Evolutionary conservation across 1,140 invertebrate species (phyloP), one percentile per base, ranked within the genome.

Genomic region (Achatina immaculata): DNA sequence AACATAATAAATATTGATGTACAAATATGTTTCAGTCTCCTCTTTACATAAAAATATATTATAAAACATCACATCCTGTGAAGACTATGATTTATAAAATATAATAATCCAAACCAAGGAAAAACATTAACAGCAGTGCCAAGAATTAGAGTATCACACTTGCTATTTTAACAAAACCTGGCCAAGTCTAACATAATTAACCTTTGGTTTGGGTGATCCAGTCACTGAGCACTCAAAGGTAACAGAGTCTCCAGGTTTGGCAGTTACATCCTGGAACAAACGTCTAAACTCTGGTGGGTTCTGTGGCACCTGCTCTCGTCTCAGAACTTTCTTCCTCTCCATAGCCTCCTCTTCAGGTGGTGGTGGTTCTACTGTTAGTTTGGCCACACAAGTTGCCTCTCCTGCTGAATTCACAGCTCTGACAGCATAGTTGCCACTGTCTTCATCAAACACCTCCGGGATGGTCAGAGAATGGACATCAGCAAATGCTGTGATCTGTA

Each of bases 381-480:
- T 88, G 65, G 90, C 88, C 65, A 88, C 86, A 80, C 88, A 91
- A 76, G 89, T 96, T 62, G 90, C 89, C 79, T 92, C 89, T 28
- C 91, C 91, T 2, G 85, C 88, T 69, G 83, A 83, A 90, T 99
- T 99, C 3, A 92, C 93, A 11, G 98, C 98, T 0, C 94, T 94
- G 86, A 96, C 98, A 81, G 95, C 95, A 92, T 99, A 99, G 31
- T 93, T 93, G 21, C 98, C 98, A 45, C 95, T 95, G 92, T 99
- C 98, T 55, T 93, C 89, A 24, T 88, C 89, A 85, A 91, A 91
- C 34, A 86, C 89, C 83, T 90, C 91, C 72, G 89, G 89, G 69
- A 91, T 91, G 66, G 86, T 89, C 79, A 99, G 92, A 45, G 95
- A 95, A 86, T 95, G 96, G 48, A 94, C 93, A 62, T 95, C 96